phyloP scores from a whole-genome alignment of 1,140 invertebrate species.

The Apis florea region DNA sequence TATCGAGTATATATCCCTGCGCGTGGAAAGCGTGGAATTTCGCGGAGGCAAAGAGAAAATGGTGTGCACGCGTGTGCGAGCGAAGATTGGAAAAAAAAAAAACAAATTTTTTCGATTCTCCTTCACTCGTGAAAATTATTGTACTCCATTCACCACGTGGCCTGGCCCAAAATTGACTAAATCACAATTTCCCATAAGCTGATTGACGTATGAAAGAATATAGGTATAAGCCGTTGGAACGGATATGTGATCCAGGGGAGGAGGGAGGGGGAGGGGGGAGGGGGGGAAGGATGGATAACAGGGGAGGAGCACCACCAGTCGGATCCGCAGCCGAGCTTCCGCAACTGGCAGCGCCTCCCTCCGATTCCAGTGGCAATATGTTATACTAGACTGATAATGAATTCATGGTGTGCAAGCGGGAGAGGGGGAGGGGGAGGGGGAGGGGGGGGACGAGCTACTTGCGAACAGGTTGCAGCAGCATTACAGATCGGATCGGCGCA shows the following conservation, averaged over 20 bases:
- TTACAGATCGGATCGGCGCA: conserved; percentile 72
- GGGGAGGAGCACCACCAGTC: conserved; percentile 23
- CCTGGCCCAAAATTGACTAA: conserved; percentile 13
- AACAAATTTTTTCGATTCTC: no score
- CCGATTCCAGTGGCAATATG: conserved; percentile 74
- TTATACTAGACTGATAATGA: conserved; percentile 80
- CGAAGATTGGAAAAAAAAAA: no score
- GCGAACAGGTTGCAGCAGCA: conserved; percentile 72
- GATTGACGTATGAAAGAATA: conserved; percentile 51
- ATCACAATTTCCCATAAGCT: conserved; percentile 37
- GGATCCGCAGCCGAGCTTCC: conserved; percentile 33
- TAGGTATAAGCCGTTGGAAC: conserved; percentile 49
- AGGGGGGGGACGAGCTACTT: conserved; percentile 65
- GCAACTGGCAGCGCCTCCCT: conserved; percentile 64
- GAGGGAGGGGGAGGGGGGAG: conserved; percentile 30
- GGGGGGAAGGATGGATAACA: conserved; percentile 38
- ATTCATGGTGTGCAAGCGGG: conserved; percentile 72
- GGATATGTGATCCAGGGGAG: conserved; percentile 18
- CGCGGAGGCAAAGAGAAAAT: no score
- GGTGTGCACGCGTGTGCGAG: no score
- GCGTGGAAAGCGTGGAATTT: no score
- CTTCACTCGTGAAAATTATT: no score
- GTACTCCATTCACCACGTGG: no score
- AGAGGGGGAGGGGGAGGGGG: no score
- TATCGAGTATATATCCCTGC: no score